Evolutionary conservation across 2,797 vertebrate species (phyloP).

Genomic region (Cyclura pinguis): DNA sequence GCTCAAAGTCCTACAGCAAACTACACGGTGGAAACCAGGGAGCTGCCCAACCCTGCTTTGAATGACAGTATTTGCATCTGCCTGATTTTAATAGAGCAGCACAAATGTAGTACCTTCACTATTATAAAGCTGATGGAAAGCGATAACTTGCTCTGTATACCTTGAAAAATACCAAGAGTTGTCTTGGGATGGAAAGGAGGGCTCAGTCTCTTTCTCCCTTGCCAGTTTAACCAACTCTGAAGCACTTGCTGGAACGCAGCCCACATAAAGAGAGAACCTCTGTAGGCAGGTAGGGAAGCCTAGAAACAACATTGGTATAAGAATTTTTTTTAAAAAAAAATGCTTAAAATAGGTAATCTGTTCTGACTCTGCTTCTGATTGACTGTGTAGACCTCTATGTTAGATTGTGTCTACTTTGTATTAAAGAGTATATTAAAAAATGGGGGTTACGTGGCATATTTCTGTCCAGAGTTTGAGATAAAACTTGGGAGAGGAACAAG

Average conservation of each 20-base stretch:
- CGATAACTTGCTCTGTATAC: background rate
- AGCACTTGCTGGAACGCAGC: background rate
- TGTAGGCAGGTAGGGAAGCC: background rate
- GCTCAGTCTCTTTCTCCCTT: background rate
- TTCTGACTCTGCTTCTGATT: background rate
- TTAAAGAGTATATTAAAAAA: background rate
- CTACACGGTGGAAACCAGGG: background rate
- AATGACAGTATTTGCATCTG: background rate
- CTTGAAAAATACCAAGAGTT: background rate
- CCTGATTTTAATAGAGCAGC: background rate
- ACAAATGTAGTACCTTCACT: background rate
- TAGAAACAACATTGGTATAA: background rate
- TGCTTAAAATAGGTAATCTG: background rate
- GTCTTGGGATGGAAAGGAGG: background rate
- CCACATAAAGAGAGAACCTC: background rate
- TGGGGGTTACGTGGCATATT: background rate
- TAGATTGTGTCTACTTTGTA: slow-evolving; percentile 15
- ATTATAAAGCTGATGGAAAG: background rate
- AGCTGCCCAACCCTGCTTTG: background rate
- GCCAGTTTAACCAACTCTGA: background rate
- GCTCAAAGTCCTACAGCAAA: background rate
- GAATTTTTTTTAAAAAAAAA: background rate
- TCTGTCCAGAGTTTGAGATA: background rate
- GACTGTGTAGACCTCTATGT: background rate
- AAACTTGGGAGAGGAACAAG: no score